Conservation (phyloP, 2,888 invertebrate genomes). For the Phalangium opilio region DNA sequence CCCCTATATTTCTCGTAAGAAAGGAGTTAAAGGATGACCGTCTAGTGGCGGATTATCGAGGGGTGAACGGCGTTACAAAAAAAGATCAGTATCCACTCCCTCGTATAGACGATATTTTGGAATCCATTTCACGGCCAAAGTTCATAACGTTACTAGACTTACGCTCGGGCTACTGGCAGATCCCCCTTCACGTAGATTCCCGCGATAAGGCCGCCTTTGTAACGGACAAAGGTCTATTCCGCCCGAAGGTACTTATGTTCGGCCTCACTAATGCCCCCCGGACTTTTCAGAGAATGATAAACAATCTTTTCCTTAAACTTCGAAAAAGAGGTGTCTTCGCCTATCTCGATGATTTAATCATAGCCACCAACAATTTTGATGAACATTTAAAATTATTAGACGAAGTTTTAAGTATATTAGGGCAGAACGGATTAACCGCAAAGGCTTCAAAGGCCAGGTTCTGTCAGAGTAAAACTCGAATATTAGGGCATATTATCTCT, state of each 20-base stretch:
- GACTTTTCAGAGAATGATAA: constrained; percentile 22
- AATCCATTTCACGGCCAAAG: too few species aligned
- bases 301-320: constrained; percentile 14
- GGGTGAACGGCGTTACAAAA: too few species aligned
- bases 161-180: too few species aligned
- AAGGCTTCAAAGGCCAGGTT: constrained; percentile 19
- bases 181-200: too few species aligned
- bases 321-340: constrained; percentile 16
- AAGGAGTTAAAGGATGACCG: too few species aligned
- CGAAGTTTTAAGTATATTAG: constrained; percentile 14
- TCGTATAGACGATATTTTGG: too few species aligned
- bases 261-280: constrained; percentile 21
- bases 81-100: too few species aligned
- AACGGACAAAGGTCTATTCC: too few species aligned
- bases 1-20: too few species aligned
- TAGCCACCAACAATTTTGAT: constrained; percentile 17
- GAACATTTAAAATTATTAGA: constrained; percentile 12
- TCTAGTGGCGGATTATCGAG: too few species aligned
- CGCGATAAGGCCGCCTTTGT: constrained; percentile 22
- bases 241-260: constrained; percentile 23
- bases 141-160: too few species aligned
- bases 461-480: constrained; percentile 5
- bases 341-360: constrained; percentile 22
- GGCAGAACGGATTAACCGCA: constrained; percentile 15
- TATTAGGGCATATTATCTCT: constrained; percentile 9